Conservation (phyloP, 2,888 invertebrate genomes). For the Aphidius colemani region DNA sequence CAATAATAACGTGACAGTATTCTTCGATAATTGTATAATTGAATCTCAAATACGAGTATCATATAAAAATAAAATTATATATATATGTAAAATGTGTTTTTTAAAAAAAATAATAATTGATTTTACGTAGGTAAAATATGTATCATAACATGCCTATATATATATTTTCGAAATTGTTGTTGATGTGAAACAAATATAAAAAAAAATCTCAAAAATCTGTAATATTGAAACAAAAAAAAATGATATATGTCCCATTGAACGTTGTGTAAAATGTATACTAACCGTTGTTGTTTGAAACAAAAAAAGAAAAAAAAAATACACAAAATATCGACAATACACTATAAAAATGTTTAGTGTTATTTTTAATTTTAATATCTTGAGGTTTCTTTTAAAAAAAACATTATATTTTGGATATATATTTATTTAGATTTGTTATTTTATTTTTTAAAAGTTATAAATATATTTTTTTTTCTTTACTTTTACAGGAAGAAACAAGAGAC, state of each 20-base stretch:
- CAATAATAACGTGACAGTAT: no score
- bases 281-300: slow-evolving; percentile 5
- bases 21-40: not conserved
- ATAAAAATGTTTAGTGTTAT: no score
- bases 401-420: not conserved
- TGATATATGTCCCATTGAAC: slow-evolving; percentile 8
- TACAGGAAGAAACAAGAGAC: slow-evolving; percentile 23
- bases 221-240: slow-evolving; percentile 20
- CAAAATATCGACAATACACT: no score
- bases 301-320: not conserved
- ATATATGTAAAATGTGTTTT: slow-evolving; percentile 8
- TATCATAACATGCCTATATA: slow-evolving; percentile 32
- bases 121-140: slow-evolving; percentile 23
- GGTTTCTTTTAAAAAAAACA: not conserved
- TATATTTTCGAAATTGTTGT: slow-evolving; percentile 37
- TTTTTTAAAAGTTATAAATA: not conserved
- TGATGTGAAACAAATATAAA: slow-evolving; percentile 23
- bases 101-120: not conserved
- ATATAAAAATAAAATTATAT: not conserved
- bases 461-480: slow-evolving; percentile 5
- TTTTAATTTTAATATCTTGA: not conserved
- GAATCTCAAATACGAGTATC: slow-evolving; percentile 18
- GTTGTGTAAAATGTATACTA: slow-evolving; percentile 15
- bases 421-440: not conserved
- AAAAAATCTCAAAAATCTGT: slow-evolving; percentile 10